Conservation (phyloP, 1,140 invertebrate species). For the Agrypnia vestita region DNA sequence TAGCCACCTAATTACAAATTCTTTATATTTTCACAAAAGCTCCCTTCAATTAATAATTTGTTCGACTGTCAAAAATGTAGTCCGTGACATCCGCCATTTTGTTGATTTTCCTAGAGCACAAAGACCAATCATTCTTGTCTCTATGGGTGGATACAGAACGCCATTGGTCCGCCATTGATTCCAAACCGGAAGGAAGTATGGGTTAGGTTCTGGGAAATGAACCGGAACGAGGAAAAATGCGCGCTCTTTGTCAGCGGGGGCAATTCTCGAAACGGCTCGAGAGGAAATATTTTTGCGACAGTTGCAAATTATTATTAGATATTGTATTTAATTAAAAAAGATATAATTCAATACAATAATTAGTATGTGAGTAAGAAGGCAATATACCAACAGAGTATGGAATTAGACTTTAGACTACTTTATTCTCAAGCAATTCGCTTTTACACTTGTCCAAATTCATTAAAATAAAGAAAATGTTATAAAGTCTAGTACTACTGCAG, state of each 20-base stretch:
- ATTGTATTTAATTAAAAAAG: no score
- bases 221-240: conserved; percentile 20
- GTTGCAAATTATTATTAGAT: no score
- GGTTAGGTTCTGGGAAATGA: conserved; percentile 29
- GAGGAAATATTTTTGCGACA: not conserved
- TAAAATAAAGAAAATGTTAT: no score
- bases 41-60: conserved; percentile 45
- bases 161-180: not conserved
- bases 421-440: no score
- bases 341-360: no score
- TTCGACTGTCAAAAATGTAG: conserved; percentile 39
- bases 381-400: no score
- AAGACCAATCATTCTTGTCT: conserved; percentile 27
- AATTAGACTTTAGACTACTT: no score
- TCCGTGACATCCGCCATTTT: conserved; percentile 45
- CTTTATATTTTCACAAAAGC: conserved; percentile 1
- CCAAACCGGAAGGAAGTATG: conserved; percentile 34
- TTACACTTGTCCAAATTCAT: no score
- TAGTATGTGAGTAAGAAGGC: no score
- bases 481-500: no score
- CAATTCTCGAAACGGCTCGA: conserved; percentile 2
- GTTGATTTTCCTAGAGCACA: not conserved
- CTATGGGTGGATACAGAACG: not conserved
- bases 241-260: not conserved
- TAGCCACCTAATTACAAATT: not conserved